Evolutionary conservation across 2,888 invertebrate species (phyloP), one percentile per base, ranked within the genome.

Genomic region (Shargacucullia verbasci): DNA sequence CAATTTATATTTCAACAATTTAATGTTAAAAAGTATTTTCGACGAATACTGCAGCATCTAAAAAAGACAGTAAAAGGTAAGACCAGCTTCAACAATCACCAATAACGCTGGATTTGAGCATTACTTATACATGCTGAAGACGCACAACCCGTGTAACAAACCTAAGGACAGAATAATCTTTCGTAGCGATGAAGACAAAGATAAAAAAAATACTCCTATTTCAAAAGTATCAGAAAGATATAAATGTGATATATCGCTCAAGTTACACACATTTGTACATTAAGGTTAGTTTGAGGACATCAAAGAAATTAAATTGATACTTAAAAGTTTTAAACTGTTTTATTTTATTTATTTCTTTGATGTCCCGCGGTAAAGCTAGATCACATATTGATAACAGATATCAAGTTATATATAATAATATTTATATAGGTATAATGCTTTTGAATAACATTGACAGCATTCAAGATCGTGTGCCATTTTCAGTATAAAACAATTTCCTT

Each of bases 381-480:
- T 73, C 73, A 78, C 69, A 76, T 73, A 55, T 69, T 64, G 59
- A 77, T 59, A 67, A 76, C 62, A 78, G 41, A 73, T 72, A 73
- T 69, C 71, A 75, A 80, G 70, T 64, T 68, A 70, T 62, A 76
- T 70, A 73, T 61, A 70, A 62, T 47, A 27, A 68, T 29, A 40
- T 20, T 20, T 52, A 52, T 64, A 41, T 31, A 47, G 11, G 29
- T 52, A 64, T 50, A 71, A 60, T 71, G 72, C 57, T 55, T 55
- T 56, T 62, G 64, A 71, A 78, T 79, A 75, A 88, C 85, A 88
- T 72, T 71, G 72, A 88, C 80, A 86, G 85, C 86, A 84, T 76
- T 81, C 80, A 81, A 76, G 77, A 80, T 76, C 52, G 64, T 73
- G 81, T 85, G 82, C 84, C 82, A 84, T 81, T 84, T 86, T 85